phyloP scores from a whole-genome alignment of 2,888 invertebrate genomes.

The Xylocampa areola region DNA sequence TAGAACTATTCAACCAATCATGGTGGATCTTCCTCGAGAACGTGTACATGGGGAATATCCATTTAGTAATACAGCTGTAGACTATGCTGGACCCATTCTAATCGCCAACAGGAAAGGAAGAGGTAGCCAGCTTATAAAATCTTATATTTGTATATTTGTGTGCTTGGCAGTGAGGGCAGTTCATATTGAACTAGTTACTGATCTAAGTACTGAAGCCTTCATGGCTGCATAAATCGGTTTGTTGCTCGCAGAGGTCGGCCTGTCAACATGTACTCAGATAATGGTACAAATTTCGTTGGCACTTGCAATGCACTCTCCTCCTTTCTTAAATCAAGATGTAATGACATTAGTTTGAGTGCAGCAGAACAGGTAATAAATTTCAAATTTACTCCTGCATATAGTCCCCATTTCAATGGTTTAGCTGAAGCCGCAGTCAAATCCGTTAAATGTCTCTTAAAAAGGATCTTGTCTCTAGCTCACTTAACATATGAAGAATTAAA shows the following conservation, averaged over 20 bases:
- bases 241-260: conserved; percentile 4
- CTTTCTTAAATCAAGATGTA: conserved; percentile 11
- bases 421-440: no score
- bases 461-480: no score
- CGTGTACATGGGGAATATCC: conserved; percentile 14
- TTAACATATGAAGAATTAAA: no score
- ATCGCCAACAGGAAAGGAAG: conserved; percentile 16
- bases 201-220: conserved; percentile 6
- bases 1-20: conserved; percentile 28
- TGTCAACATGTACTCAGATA: conserved; percentile 10
- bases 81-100: conserved; percentile 17
- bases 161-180: conserved; percentile 9
- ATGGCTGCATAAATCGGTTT: conserved; percentile 5
- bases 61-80: conserved; percentile 25
- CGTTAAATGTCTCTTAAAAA: no score
- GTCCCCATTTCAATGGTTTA: no score
- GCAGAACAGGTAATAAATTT: conserved; percentile 8
- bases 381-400: no score
- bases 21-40: conserved; percentile 11
- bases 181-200: conserved; percentile 6
- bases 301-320: conserved; percentile 9
- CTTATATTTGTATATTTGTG: conserved; percentile 13
- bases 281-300: conserved; percentile 13
- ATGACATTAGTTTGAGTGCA: no score
- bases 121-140: conserved; percentile 7